Evolutionary conservation across 2,113 vertebrate genomes (phyloP).

Genomic region (Gnathonemus longibarbis): DNA sequence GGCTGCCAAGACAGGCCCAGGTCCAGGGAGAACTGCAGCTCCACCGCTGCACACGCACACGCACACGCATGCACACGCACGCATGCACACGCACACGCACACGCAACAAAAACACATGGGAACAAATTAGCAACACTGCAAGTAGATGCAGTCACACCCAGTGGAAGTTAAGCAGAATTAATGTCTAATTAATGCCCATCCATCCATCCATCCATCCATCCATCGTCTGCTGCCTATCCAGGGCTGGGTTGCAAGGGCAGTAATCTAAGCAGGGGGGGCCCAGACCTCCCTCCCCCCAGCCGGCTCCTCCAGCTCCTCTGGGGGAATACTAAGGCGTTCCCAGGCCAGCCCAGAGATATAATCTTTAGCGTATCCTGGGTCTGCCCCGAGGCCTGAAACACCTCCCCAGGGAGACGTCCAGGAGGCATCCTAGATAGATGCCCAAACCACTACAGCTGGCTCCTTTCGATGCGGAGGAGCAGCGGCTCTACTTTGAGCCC

Average conservation of each 20-base stretch:
- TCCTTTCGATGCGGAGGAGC: not conserved
- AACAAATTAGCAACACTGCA: not conserved
- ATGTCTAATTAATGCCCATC: not conserved
- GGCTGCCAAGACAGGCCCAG: conserved; percentile 87
- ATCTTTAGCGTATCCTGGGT: not conserved
- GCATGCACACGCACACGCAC: not conserved
- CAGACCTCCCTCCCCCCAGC: not conserved
- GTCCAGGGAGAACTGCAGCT: conserved; percentile 90
- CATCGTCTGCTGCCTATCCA: not conserved
- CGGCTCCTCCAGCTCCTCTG: not conserved
- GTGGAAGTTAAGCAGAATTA: not conserved
- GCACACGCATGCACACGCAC: not conserved
- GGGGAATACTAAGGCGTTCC: not conserved
- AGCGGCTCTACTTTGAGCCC: not conserved
- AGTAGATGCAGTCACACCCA: conserved; percentile 3
- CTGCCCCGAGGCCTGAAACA: not conserved
- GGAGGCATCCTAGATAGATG: not conserved
- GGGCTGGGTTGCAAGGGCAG: not conserved
- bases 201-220: not conserved
- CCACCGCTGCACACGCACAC: conserved; percentile 68
- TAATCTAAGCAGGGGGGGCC: not conserved
- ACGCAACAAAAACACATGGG: not conserved
- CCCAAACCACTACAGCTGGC: not conserved
- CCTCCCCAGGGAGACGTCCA: not conserved
- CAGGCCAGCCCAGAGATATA: not conserved